Base-by-base conservation (phyloP, 1,140 invertebrate species). In the Dendroctonus valens region DNA sequence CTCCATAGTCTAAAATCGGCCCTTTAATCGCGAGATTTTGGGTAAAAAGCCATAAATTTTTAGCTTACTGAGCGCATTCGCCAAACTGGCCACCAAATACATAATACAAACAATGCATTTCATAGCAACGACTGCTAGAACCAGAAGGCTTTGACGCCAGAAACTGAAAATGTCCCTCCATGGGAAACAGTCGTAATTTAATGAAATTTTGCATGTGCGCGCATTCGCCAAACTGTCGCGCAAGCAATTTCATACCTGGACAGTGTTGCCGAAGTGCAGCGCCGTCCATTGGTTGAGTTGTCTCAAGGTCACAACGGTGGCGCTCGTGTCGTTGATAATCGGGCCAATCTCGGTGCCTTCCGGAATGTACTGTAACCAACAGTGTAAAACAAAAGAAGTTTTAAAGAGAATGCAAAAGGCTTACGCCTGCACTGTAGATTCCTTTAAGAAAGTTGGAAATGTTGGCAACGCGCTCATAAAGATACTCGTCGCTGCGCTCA, bases 241-340 rank as follows among this genome's bases (percentile, higher is more conserved):
- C 42, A 46, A 46, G 4, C 42, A 46, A 2, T 1, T 5, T 2
- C 9, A 5, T 70, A 72, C 71, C 58, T 68, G 53, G 11, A 67
- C 15, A 46, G 57, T 60, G 55, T 71, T 44, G 9, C 60, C 64
- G 54, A 75, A 72, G 41, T 72, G 66, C 57, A 62, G 7, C 26
- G 64, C 39, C 0, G 75, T 75, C 75, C 75, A 77, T 7, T 70
- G 61, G 59, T 77, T 75, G 7, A 77, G 61, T 37, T 74, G 42
- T 46, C 44, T 52, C 49, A 77, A 37, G 7, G 73, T 72, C 37
- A 72, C 55, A 3, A 53, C 38, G 7, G 6, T 41, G 8, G 37
- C 49, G 6, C 6, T 49, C 9, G 57, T 9, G 39, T 70, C 40
- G 15, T 63, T 40, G 12, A 26, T 40, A 9, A 68, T 41, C 5